Evolutionary conservation across 2,113 vertebrate species (phyloP).

Genomic region (Salvelinus fontinalis): DNA sequence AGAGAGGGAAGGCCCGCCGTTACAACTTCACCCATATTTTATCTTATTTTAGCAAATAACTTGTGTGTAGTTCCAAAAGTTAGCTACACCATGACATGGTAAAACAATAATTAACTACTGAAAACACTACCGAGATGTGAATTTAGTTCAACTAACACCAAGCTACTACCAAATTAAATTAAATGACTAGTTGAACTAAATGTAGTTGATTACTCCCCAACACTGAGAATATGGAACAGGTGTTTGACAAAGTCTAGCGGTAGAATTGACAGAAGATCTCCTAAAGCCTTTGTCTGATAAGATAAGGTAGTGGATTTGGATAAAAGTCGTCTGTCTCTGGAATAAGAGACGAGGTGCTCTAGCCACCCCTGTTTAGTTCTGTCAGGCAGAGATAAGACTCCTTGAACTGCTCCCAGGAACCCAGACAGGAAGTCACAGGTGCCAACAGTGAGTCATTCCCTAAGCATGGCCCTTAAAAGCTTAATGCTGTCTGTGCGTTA

Average conservation of each 20-base stretch:
- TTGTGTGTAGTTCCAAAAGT: too few relatives aligned
- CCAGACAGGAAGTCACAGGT: slow-evolving; percentile 82
- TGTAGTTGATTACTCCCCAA: too few relatives aligned
- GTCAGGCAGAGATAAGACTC: slow-evolving; percentile 86
- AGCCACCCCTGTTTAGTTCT: slow-evolving; percentile 61
- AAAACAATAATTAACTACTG: too few relatives aligned
- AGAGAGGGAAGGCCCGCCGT: too few relatives aligned
- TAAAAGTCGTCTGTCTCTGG: slow-evolving; percentile 59
- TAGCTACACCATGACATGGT: too few relatives aligned
- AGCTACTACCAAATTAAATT: too few relatives aligned
- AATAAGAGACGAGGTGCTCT: slow-evolving; percentile 65
- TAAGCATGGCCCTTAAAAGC: slow-evolving; percentile 30
- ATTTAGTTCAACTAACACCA: too few relatives aligned
- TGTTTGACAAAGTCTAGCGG: neutral
- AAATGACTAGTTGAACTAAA: too few relatives aligned
- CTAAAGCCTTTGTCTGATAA: slow-evolving; percentile 71
- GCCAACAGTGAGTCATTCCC: slow-evolving; percentile 70
- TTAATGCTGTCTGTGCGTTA: slow-evolving; percentile 11
- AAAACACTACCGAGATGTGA: too few relatives aligned
- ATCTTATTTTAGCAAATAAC: too few relatives aligned
- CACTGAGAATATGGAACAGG: neutral
- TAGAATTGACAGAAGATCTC: slow-evolving; percentile 49
- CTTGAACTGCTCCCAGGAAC: slow-evolving; percentile 63
- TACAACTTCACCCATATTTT: too few relatives aligned
- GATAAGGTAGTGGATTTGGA: slow-evolving; percentile 78